phyloP scores from a whole-genome alignment of 2,888 invertebrate genomes.

The Lottia scabra region DNA sequence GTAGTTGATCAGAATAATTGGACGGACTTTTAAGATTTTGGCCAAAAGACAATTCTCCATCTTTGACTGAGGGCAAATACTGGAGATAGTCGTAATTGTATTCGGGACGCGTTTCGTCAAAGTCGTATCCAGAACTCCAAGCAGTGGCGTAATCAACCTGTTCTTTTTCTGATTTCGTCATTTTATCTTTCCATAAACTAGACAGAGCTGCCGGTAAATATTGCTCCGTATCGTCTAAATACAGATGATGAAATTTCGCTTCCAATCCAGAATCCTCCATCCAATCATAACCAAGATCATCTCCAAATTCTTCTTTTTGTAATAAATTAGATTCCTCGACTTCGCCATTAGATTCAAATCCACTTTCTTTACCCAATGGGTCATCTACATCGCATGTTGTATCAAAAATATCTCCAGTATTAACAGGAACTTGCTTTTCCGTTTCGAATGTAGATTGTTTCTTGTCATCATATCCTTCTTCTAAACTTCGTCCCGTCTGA shows the following conservation, averaged over 20 bases:
- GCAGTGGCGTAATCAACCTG: not conserved
- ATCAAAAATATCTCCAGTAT: constrained; percentile 1
- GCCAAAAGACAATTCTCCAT: not conserved
- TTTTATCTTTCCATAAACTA: not conserved
- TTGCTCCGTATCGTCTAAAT: not conserved
- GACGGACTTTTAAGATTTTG: not conserved
- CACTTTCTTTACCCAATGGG: not conserved
- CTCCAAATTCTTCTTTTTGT: not conserved
- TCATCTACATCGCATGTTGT: not conserved
- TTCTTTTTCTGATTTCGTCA: not conserved
- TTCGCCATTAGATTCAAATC: not conserved
- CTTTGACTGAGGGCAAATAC: not conserved
- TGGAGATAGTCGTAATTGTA: not conserved
- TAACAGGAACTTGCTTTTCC: not conserved
- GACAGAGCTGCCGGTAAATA: not conserved
- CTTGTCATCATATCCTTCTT: constrained; percentile 9
- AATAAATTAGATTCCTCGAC: not conserved
- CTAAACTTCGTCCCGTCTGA: constrained; percentile 70
- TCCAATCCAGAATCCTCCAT: not conserved
- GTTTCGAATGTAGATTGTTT: not conserved
- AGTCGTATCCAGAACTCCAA: not conserved
- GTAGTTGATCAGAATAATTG: not conserved
- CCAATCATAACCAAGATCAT: not conserved
- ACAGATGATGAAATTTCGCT: not conserved
- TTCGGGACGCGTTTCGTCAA: not conserved